These are phyloP conservation scores for Drosophila seguyi DNA, from an alignment of 1,140 invertebrate genomes.

Conservation along the genomic window DNA sequence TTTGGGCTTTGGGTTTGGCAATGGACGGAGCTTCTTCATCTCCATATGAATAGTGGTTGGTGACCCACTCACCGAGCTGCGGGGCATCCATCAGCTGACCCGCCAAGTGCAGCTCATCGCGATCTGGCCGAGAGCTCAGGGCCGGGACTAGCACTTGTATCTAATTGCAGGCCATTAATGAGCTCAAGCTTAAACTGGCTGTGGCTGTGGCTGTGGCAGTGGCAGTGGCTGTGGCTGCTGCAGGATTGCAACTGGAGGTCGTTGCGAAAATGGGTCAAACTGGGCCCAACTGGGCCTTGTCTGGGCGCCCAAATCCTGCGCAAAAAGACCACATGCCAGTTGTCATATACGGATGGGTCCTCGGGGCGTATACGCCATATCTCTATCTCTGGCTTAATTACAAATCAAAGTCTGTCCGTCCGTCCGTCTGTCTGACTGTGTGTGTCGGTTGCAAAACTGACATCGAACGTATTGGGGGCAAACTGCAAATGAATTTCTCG, in stretches of 20 bases:
- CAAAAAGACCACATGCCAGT: conserved; percentile 45
- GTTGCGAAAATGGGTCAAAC: conserved; percentile 59
- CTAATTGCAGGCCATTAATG: conserved; percentile 55
- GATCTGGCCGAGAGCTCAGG: conserved; percentile 13
- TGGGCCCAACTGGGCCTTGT: conserved; percentile 47
- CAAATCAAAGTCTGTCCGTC: conserved; percentile 43
- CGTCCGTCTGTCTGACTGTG: background rate
- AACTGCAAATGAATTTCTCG: conserved; percentile 55
- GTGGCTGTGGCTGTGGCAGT: background rate
- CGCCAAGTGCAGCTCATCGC: conserved; percentile 31
- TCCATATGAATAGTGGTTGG: conserved; percentile 37
- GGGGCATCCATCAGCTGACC: conserved; percentile 37
- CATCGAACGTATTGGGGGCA: conserved; percentile 40
- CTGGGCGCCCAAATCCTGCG: conserved; percentile 51
- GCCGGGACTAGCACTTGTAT: conserved; percentile 34
- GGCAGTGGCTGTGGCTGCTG: background rate
- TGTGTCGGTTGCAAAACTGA: conserved; percentile 33
- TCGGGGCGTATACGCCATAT: conserved; percentile 67
- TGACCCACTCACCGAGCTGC: conserved; percentile 35
- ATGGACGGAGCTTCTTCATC: conserved; percentile 49
- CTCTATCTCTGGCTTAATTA: conserved; percentile 55
- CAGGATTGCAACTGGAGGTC: conserved; percentile 45
- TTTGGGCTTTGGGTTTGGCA: conserved; percentile 32
- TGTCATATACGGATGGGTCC: conserved; percentile 32
- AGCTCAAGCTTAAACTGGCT: background rate